Percentiles rank a stretch among this genome's conserved stretches.
These are phyloP conservation scores for Aulostomus chinensis DNA, from an alignment of 2,797 vertebrate genomes.

Conservation along the genomic window DNA sequence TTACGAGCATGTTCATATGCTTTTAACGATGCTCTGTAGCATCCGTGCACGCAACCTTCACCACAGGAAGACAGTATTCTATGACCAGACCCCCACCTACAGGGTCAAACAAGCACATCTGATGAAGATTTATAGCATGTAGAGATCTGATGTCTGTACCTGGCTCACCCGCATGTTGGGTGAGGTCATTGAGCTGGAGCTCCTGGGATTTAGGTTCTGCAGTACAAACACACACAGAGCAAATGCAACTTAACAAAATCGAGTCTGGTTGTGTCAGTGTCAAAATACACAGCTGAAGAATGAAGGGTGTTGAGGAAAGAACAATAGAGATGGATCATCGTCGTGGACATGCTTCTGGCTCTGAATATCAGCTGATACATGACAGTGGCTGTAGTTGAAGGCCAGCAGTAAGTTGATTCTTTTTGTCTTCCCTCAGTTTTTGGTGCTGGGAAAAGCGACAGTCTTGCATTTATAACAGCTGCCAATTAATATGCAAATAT, in stretches of 20 bases:
- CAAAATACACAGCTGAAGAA: conserved; percentile 12
- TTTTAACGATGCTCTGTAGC: conserved; percentile 69
- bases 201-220: conserved; percentile 20
- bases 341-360: conserved; percentile 1
- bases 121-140: conserved; percentile 25
- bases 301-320: not conserved
- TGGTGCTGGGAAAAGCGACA: no score
- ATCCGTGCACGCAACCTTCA: conserved; percentile 42
- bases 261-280: conserved; percentile 21
- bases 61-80: conserved; percentile 58
- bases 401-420: no score
- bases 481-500: no score
- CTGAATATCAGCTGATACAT: not conserved
- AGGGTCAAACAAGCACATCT: conserved; percentile 43
- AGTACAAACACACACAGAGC: conserved; percentile 12
- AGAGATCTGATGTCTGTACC: conserved; percentile 24
- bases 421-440: no score
- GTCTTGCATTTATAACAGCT: no score
- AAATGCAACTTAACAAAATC: conserved; percentile 29
- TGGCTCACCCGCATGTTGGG: conserved; percentile 16
- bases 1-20: conserved; percentile 55
- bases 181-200: conserved; percentile 38
- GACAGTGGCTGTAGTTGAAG: not conserved
- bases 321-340: conserved; percentile 3
- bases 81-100: conserved; percentile 45